Evolutionary conservation across 2,113 vertebrate species (phyloP), one percentile per base, ranked within the genome.

Genomic region (Cyanistes caeruleus): DNA sequence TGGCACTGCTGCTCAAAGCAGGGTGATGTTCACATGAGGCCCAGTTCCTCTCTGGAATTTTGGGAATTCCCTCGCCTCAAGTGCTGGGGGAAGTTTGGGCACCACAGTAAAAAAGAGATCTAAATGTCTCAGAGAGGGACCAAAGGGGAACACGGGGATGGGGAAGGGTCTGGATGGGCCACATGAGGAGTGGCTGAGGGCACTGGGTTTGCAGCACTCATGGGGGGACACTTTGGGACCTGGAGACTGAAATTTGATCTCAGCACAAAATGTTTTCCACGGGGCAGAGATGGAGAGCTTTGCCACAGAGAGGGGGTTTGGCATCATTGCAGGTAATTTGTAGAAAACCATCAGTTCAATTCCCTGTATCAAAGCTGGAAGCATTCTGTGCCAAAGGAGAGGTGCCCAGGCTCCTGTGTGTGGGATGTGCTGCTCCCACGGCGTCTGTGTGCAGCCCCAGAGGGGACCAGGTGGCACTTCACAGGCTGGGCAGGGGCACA

Each of bases 381-480:
- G 5, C 0, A 0, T 17, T 53, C 21, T 35, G 53, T 35, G 68
- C 2, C 10, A 9, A 51, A 30, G 41, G n/a, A 78, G 41, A 37
- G 48, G 24, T 19, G 35, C 37, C 56, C 5, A 8, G 37, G 11
- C 13, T 84, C 18, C 67, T 33, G 17, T 0, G 2, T 8, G 23
- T 0, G 3, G 46, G 44, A 10, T 44, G 39, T 59, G 83, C 44
- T 3, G 9, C 78, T 51, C 46, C 37, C 23, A 39, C 12, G 13
- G 87, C 1, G 0, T 10, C 22, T 27, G 0, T 3, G 1, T 3
- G 3, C 6, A 11, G 24, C 62, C 51, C 1, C 1, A 25, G 63
- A 56, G 15, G 17, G 49, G 51, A 74, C 24, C 55, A 74, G 41
- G 1, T 16, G 41, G 35, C 70, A 8, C 7, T 2, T 17, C 1